Percentiles rank a stretch among this genome's conserved stretches.
Evolutionary conservation across 92 coral and sea anemone genomes (phyloP).

Genomic region (Chrysogorgia sp.): DNA sequence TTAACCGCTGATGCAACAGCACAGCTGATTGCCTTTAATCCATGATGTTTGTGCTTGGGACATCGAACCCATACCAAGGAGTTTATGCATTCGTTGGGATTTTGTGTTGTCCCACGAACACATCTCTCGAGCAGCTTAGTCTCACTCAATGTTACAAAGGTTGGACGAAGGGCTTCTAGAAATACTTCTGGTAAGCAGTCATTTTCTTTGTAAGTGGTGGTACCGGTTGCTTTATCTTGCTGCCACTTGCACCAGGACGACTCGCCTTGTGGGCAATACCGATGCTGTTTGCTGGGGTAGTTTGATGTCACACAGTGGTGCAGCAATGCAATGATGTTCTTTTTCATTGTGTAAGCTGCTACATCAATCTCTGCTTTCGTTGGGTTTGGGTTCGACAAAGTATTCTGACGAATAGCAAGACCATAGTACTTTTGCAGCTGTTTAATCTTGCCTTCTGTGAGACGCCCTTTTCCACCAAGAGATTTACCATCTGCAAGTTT

Average conservation of each 20-base stretch:
- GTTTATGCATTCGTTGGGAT: constrained; percentile 41
- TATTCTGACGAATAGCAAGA: constrained; percentile 51
- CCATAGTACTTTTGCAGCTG: constrained; percentile 41
- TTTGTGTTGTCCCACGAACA: constrained; percentile 36
- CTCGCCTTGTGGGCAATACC: constrained; percentile 53
- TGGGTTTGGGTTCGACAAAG: constrained; percentile 29
- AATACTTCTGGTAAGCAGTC: constrained; percentile 51
- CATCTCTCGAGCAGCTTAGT: constrained; percentile 34
- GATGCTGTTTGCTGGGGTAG: constrained; percentile 33
- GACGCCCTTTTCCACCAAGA: constrained; percentile 46
- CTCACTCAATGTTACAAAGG: background rate
- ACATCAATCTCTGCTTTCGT: constrained; percentile 52
- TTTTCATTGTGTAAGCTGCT: too few relatives aligned
- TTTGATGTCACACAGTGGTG: constrained; percentile 38
- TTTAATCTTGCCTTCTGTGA: constrained; percentile 46
- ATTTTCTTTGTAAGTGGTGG: constrained; percentile 35
- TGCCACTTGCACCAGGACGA: constrained; percentile 59
- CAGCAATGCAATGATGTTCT: constrained; percentile 46
- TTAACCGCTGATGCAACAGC: constrained; percentile 22
- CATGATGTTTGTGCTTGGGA: constrained; percentile 7
- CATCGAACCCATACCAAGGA: too few relatives aligned
- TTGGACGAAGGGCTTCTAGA: background rate
- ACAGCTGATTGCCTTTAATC: background rate
- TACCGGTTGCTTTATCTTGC: constrained; percentile 42
- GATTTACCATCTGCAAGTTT: constrained; percentile 54